Evolutionary conservation across 2,797 vertebrate species (phyloP).

Genomic region (Phaenicophaeus curvirostris): DNA sequence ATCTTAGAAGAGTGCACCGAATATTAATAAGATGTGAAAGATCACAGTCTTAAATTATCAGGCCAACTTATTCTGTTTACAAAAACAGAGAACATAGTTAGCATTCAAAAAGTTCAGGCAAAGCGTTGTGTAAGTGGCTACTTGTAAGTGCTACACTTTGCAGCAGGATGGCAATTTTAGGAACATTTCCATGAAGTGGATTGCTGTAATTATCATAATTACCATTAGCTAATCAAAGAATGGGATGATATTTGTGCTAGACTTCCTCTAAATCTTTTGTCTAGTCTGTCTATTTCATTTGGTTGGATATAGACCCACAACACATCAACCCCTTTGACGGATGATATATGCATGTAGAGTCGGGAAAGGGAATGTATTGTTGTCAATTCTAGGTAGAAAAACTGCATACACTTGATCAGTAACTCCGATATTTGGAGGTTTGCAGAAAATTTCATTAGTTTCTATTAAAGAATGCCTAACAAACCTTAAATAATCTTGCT

Average conservation of each 20-base stretch:
- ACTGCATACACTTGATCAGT: neutral
- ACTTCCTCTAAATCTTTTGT: neutral
- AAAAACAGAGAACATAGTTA: neutral
- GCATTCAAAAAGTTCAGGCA: neutral
- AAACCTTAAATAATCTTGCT: neutral
- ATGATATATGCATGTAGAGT: neutral
- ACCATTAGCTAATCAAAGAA: slow-evolving; percentile 45
- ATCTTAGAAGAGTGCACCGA: neutral
- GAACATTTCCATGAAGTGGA: neutral
- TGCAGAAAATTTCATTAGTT: neutral
- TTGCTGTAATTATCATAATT: slow-evolving; percentile 58
- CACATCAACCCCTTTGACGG: neutral
- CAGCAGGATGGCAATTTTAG: slow-evolving; percentile 17
- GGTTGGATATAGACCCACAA: neutral
- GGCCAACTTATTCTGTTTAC: neutral
- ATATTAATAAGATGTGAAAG: neutral
- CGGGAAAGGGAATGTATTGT: neutral
- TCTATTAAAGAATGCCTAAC: neutral
- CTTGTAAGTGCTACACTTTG: neutral
- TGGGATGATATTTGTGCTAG: neutral
- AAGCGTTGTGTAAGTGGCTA: neutral
- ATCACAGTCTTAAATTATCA: neutral
- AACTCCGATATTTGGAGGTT: neutral
- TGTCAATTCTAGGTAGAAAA: neutral
- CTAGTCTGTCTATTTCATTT: neutral